Base-by-base conservation (phyloP, 2,797 vertebrate species). In the Megalops cyprinoides region DNA sequence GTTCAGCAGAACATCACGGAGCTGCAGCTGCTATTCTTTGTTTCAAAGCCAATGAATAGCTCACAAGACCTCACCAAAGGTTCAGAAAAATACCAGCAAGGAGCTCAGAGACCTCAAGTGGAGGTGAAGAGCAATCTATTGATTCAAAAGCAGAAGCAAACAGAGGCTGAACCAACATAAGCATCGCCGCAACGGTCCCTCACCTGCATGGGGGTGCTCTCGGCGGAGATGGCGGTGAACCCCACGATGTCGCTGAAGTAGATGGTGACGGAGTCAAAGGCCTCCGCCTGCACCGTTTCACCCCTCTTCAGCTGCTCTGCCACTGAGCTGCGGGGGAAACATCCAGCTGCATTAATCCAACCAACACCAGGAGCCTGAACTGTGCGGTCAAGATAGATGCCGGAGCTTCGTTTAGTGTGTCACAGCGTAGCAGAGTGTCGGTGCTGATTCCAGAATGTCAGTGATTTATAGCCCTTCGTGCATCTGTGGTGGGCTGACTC, bases 181-280 rank as follows among this genome's bases (percentile, higher is more conserved):
- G 28, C 60, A 14, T 65, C 31, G 5, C 60, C 60, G 4, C 5
- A 65, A 18, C 7, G 2, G n/a, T 44, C 42, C 6, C 86, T 82
- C 82, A 96, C 97, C 95, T 99, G 96, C 96, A 99, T 95, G 0
- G 97, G 97, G 0, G 97, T 98, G 92, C 97, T 98, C 90, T 97
- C 95, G 0, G 97, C 97, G 0, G 97, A 98, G 79, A 99, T 90
- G 0, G 96, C 88, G 0, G 97, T 99, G 89, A 99, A 99, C 0
- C 97, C 97, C 65, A 98, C 96, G 0, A 99, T 98, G 89, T 99
- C 97, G 3, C 97, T 98, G 94, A 99, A 98, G 93, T 98, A 98
- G 90, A 99, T 98, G 86, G 97, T 98, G 75, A 98, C 97, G 0
- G 95, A 97, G 92, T 98, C 97, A 0, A 99, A 99, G 23, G 97